A percentile compares a stretch with the other conserved stretches of the same genome.
Conservation (phyloP, 2,113 vertebrate species). For the Phalacrocorax aristotelis region DNA sequence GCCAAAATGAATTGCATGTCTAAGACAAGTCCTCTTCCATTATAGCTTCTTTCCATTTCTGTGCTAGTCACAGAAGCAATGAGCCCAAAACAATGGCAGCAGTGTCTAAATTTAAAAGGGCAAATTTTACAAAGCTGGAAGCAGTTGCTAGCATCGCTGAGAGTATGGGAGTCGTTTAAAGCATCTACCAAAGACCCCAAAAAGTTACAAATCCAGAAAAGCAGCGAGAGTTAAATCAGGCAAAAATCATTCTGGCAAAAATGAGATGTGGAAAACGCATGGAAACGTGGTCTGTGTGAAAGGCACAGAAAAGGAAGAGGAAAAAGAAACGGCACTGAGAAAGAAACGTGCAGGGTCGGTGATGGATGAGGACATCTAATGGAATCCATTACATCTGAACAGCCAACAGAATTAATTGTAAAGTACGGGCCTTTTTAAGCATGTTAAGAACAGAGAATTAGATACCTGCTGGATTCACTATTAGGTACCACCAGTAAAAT, state of each 20-base stretch:
- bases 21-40: background rate
- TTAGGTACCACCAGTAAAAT: background rate
- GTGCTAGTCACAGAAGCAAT: background rate
- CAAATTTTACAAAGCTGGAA: background rate
- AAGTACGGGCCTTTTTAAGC: background rate
- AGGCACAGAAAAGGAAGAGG: background rate
- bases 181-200: background rate
- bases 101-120: background rate
- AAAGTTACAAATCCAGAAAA: background rate
- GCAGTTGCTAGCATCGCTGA: background rate
- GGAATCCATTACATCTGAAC: background rate
- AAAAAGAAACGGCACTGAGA: background rate
- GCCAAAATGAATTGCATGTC: background rate
- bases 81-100: background rate
- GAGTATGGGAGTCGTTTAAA: fast-evolving
- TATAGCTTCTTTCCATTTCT: background rate
- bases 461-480: background rate
- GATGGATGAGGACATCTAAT: background rate
- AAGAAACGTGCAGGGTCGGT: fast-evolving
- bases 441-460: background rate
- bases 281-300: background rate
- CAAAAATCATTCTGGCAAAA: background rate
- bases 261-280: background rate
- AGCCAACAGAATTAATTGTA: background rate
- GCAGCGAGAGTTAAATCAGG: background rate